Conservation (phyloP, 1,140 invertebrate species). For the Streblospio benedicti region DNA sequence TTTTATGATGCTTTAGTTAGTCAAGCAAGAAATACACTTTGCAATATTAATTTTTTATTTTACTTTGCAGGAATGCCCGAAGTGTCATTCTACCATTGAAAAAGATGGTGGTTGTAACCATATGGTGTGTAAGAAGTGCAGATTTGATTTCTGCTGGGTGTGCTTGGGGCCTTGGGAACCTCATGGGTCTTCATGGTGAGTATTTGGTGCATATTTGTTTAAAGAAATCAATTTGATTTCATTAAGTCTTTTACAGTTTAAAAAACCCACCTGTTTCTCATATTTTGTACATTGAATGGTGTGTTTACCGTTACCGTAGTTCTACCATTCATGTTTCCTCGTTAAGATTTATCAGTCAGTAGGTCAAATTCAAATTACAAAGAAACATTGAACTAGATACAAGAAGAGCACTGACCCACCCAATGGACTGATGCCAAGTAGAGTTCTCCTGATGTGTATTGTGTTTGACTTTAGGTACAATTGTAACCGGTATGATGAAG, state of each 20-base stretch:
- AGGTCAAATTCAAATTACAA: not conserved
- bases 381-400: not conserved
- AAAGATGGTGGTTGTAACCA: slow-evolving; percentile 96
- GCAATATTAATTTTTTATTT: too few species aligned
- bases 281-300: too few species aligned
- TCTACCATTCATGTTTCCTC: not conserved
- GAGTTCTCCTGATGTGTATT: not conserved
- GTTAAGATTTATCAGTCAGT: too few species aligned
- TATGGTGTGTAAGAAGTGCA: slow-evolving; percentile 98
- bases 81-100: slow-evolving; percentile 90
- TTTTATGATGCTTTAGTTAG: not conserved
- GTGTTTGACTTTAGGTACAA: slow-evolving; percentile 62
- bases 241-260: too few species aligned
- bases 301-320: too few species aligned
- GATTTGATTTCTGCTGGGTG: slow-evolving; percentile 98
- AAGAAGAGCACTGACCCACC: not conserved
- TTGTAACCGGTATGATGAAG: slow-evolving; percentile 95
- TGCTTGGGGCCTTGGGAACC: slow-evolving; percentile 98
- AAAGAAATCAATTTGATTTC: too few species aligned
- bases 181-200: slow-evolving; percentile 89
- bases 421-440: not conserved
- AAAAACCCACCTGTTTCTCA: too few species aligned
- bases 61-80: slow-evolving; percentile 74
- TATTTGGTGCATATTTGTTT: too few species aligned
- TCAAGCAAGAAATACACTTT: not conserved